Base-by-base conservation (phyloP, 2,113 vertebrate species). In the Gallinago media region DNA sequence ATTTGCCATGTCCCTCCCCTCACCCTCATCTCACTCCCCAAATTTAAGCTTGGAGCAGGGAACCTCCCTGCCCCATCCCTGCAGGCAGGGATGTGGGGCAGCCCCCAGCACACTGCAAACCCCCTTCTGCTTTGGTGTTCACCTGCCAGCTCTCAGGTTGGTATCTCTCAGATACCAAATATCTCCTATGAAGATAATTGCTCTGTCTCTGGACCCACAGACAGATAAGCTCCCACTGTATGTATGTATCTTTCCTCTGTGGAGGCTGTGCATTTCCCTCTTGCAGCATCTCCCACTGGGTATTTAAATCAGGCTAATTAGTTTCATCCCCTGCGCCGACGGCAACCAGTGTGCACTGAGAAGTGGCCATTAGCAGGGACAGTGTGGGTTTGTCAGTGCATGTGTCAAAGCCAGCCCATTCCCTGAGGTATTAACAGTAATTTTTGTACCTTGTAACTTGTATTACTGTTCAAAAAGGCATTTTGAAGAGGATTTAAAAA, bases 21-120 rank as follows among this genome's bases (percentile, higher is more conserved):
- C 47, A 32, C 36, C 32, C 15, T 26, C 8, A 0, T 36, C 32
- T 23, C 10, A 2, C 8, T 62, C 55, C 47, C 31, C n/a, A 10
- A 6, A 34, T 4, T 14, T 52, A 32, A n/a, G 62, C 83, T 72
- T 71, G 12, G 40, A 67, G 79, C 52, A 1, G 8, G 62, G 32
- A 63, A 15, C 52, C 79, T 49, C 31, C 3, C 10, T 46, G 70
- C 65, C 54, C 22, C 52, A 8, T 19, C 56, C 84, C 55, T 21
- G 34, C 44, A 27, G 74, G 83, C 77, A 40, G 36, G 14, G 58
- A 61, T 36, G 14, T 61, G 58, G n/a, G 58, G 58, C 58, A 23
- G 34, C 15, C 32, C 56, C 66, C 58, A 55, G 40, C 82, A 23
- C 8, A 0, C 46, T 54, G 80, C 77, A 20, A 11, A 1, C 27